Percentiles rank a stretch among this genome's conserved stretches.
Evolutionary conservation across 53 echinoderm and acorn worm species (phyloP).

Genomic region (Pentamera pediparva): DNA sequence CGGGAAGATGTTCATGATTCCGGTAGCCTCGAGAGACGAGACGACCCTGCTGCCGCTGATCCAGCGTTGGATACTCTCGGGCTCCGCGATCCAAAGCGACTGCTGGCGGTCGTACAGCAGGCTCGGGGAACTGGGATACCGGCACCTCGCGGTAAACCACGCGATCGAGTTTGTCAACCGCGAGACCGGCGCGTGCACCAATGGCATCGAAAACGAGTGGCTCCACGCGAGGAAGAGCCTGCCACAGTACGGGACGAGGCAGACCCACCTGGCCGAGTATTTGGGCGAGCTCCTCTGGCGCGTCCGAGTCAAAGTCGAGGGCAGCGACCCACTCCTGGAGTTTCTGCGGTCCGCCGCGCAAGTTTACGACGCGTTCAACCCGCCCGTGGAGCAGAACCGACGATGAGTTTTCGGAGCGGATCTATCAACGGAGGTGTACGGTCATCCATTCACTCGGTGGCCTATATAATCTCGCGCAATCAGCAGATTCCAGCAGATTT

Average conservation of each 20-base stretch:
- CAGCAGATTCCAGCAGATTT: too few species aligned
- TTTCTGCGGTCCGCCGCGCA: not conserved
- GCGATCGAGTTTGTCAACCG: constrained; percentile 20
- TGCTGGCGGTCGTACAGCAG: constrained; percentile 37
- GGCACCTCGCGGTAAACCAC: constrained; percentile 44
- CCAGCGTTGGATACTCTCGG: constrained; percentile 24
- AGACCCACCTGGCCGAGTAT: not conserved
- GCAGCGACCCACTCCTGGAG: not conserved
- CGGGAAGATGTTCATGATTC: constrained; percentile 34
- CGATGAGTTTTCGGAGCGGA: too few species aligned
- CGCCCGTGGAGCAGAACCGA: too few species aligned
- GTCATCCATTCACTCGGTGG: too few species aligned
- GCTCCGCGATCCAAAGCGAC: constrained; percentile 12
- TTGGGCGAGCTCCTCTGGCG: not conserved
- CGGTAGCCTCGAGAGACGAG: constrained; percentile 12
- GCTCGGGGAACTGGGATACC: constrained; percentile 22
- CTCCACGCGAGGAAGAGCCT: not conserved
- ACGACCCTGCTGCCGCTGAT: constrained; percentile 34
- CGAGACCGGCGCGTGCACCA: not conserved
- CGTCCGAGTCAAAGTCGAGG: not conserved
- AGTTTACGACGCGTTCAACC: not conserved
- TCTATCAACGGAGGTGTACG: too few species aligned
- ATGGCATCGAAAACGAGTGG: not conserved
- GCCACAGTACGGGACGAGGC: not conserved
- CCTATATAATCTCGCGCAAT: too few species aligned